A percentile compares a stretch with the other conserved stretches of the same genome.
These are phyloP conservation scores for Rhinoraja longicauda DNA, from an alignment of 2,797 vertebrate species.

Conservation along the genomic window DNA sequence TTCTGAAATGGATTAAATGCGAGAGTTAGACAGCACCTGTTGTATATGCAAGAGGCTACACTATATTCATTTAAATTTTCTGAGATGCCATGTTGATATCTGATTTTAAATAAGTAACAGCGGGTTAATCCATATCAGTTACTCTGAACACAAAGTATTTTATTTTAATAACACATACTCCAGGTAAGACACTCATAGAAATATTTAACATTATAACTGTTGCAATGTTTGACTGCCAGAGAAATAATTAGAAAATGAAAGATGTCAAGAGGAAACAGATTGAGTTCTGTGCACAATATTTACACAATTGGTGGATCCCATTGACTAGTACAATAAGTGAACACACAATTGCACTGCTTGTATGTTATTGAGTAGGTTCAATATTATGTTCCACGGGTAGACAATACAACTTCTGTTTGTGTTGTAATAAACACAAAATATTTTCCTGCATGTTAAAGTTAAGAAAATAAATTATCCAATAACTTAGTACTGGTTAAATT, in stretches of 20 bases:
- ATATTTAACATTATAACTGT: background rate
- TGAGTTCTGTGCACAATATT: conserved; percentile 13
- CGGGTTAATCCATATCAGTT: background rate
- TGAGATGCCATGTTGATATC: background rate
- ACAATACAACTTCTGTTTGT: background rate
- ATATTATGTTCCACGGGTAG: background rate
- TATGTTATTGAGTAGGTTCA: background rate
- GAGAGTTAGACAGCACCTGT: conserved; percentile 2
- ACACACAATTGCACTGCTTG: background rate
- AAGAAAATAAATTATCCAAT: background rate
- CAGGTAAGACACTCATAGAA: background rate
- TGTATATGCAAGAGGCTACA: background rate
- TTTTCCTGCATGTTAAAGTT: background rate
- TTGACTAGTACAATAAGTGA: conserved; percentile 6
- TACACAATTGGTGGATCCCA: background rate
- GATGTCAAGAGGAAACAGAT: background rate
- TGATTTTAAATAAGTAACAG: background rate
- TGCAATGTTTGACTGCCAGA: no score
- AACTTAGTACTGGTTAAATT: background rate
- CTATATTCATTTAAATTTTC: background rate
- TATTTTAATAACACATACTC: background rate
- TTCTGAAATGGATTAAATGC: conserved; percentile 16
- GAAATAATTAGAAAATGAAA: background rate
- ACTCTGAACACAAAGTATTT: background rate
- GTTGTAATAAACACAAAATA: background rate